Evolutionary conservation across 2,888 invertebrate species (phyloP).

Genomic region (Chymomyza caudatula): DNA sequence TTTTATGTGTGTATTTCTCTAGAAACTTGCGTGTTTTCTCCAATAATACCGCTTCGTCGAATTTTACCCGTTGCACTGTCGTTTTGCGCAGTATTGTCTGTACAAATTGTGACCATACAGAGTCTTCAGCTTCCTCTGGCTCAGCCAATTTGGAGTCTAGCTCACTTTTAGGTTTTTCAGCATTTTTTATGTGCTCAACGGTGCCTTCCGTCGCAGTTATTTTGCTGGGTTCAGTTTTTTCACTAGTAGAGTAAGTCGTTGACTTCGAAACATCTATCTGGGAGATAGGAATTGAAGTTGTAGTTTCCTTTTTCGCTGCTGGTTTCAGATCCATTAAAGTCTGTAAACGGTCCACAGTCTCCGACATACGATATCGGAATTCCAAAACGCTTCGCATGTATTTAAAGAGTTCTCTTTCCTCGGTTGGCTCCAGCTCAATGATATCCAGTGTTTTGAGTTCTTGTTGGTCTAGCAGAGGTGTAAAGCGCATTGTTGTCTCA

Average conservation of each 20-base stretch:
- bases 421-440: conserved; percentile 17
- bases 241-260: neutral
- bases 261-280: conserved; percentile 2
- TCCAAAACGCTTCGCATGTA: conserved; percentile 63
- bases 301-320: neutral
- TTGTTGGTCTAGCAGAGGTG: conserved; percentile 46
- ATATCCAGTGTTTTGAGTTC: conserved; percentile 45
- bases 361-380: conserved; percentile 69
- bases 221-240: neutral
- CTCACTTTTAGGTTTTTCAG: conserved; percentile 9
- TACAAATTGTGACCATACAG: conserved; percentile 80
- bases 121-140: conserved; percentile 35
- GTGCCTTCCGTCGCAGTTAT: neutral
- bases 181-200: neutral
- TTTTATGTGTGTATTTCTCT: conserved; percentile 81
- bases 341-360: conserved; percentile 73
- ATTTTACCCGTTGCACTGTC: conserved; percentile 79
- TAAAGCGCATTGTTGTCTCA: conserved; percentile 38
- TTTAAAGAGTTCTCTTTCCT: conserved; percentile 56
- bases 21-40: conserved; percentile 83
- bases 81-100: conserved; percentile 80
- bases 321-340: conserved; percentile 53
- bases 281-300: neutral
- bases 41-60: conserved; percentile 85
- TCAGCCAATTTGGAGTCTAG: neutral